phyloP scores from a whole-genome alignment of 2,888 invertebrate genomes.

The Erebia aethiops region DNA sequence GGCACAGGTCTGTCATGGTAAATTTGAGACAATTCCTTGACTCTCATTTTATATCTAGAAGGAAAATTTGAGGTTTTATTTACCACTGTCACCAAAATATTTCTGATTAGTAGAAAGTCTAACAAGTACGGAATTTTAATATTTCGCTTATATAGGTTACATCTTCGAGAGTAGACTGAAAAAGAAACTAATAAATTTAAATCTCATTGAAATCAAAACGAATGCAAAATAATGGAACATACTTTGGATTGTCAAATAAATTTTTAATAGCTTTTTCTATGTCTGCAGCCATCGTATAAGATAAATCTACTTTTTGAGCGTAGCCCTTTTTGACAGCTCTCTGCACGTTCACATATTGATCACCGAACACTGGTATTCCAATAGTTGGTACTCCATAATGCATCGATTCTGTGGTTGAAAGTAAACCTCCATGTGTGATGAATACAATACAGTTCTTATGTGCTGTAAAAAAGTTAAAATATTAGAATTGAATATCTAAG shows the following conservation, averaged over 20 bases:
- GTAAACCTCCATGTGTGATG: conserved; percentile 59
- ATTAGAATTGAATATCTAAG: background rate
- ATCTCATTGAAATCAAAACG: background rate
- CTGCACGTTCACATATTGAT: conserved; percentile 57
- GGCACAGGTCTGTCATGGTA: conserved; percentile 55
- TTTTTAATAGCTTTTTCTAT: conserved; percentile 53
- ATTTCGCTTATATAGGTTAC: no score
- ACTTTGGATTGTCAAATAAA: conserved; percentile 52
- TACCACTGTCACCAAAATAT: background rate
- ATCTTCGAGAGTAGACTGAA: no score
- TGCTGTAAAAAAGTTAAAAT: conserved; percentile 45
- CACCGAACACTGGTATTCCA: conserved; percentile 59
- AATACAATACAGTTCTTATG: conserved; percentile 60
- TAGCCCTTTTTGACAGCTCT: conserved; percentile 55
- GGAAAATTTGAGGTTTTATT: background rate
- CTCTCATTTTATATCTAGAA: conserved; percentile 42
- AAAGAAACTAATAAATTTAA: background rate
- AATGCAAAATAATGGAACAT: conserved; percentile 36
- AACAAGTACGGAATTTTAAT: no score
- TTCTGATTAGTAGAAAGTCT: no score
- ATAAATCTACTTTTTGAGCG: conserved; percentile 51
- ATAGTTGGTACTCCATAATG: conserved; percentile 59
- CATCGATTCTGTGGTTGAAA: conserved; percentile 57
- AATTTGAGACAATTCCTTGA: conserved; percentile 53
- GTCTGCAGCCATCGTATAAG: conserved; percentile 46